Conservation (phyloP, 2,888 invertebrate genomes). For the Agrilus biguttatus region DNA sequence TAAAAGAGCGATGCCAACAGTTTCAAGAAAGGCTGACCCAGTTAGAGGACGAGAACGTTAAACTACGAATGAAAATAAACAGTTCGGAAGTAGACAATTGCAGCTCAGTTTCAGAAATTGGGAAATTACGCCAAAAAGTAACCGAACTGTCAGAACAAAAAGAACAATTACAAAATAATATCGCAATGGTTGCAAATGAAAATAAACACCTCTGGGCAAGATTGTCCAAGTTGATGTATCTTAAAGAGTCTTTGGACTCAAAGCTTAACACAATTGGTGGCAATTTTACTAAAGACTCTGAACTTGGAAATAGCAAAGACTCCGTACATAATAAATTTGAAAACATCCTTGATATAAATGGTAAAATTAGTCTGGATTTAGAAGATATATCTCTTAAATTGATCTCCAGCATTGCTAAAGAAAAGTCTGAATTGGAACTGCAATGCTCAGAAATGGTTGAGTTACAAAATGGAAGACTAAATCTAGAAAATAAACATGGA, state of each 20-base stretch:
- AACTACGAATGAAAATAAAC: constrained; percentile 35
- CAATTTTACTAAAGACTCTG: constrained; percentile 31
- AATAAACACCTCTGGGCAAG: constrained; percentile 69
- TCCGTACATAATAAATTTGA: constrained; percentile 16
- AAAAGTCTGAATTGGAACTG: constrained; percentile 52
- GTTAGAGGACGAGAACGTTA: constrained; percentile 64
- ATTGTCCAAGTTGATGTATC: constrained; percentile 47
- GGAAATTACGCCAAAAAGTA: constrained; percentile 44
- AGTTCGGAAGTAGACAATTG: constrained; percentile 12
- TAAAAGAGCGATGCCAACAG: constrained; percentile 66
- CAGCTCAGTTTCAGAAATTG: constrained; percentile 27
- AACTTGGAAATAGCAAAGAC: too few species aligned
- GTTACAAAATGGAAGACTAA: constrained; percentile 39
- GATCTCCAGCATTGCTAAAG: constrained; percentile 52
- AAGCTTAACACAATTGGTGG: constrained; percentile 38
- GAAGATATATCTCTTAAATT: constrained; percentile 65
- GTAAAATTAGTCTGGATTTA: constrained; percentile 48
- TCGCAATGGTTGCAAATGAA: constrained; percentile 68
- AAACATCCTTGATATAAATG: constrained; percentile 26
- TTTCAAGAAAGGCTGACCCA: constrained; percentile 54
- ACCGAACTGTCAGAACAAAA: constrained; percentile 60
- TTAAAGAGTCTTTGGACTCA: constrained; percentile 38
- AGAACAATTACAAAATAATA: constrained; percentile 58
- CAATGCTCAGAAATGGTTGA: constrained; percentile 55
- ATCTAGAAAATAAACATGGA: constrained; percentile 47